Base-by-base conservation (phyloP, 2,797 vertebrate genomes). In the Hirundo rustica region DNA sequence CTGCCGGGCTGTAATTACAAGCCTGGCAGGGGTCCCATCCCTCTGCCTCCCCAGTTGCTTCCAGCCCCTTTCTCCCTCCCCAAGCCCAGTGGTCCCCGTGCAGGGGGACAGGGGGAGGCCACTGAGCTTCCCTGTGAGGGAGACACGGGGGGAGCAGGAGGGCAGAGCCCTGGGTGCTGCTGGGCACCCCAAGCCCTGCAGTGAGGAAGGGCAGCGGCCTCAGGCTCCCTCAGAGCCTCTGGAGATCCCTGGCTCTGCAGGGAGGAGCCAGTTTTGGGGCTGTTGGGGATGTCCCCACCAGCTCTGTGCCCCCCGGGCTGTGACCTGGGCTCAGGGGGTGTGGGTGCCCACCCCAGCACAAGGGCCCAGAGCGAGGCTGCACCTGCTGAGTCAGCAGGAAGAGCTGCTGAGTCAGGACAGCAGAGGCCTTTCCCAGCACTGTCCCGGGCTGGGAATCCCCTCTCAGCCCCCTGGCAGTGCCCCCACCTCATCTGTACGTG, bases 321-420 rank as follows among this genome's bases (percentile, higher is more conserved):
- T 12, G 36, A 9, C 8, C 32, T 10, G 47, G 13, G 26, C 55
- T 13, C 1, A 2, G 20, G 9, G 10, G 3, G 3, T 15, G 36
- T 2, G 6, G 34, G 64, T 21, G 62, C 48, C 36, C 9, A 27
- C 11, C 20, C 8, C 16, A 32, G 51, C 3, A 5, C 4, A 7
- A 1, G 32, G 85, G 65, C 55, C 74, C 58, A 26, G 64, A 0
- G 0, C 0, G 2, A 54, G 42, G 77, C 80, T 54, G 62, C 2
- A 4, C 9, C 38, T 65, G 88, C 88, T 83, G 96, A 86, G 29
- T 93, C 92, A 87, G 76, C 93, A 86, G 36, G 50, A 71, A 64
- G 13, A 77, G 32, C 26, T 53, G 86, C 92, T 94, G 92, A 93
- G 58, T 88, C 96, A 93, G 70, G 17, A 21, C 34, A 65, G n/a